Percentiles rank a stretch among this genome's conserved stretches.
phyloP scores from a whole-genome alignment of 2,888 invertebrate genomes.

The Idaea biselata region DNA sequence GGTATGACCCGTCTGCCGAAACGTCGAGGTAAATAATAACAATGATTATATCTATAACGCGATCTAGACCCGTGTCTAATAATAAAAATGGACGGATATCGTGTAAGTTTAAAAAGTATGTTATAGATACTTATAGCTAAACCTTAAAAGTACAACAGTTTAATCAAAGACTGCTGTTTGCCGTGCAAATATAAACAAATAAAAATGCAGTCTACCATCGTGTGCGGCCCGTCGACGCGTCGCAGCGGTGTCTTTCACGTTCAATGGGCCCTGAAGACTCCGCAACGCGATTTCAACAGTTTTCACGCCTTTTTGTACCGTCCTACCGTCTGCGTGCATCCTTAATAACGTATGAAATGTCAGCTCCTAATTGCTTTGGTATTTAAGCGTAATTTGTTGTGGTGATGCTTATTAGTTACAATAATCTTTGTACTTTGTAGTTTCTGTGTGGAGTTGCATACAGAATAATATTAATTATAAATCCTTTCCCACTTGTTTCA shows the following conservation, averaged over 20 bases:
- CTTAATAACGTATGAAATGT: conserved; percentile 68
- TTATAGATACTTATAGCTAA: too few relatives aligned
- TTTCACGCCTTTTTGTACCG: conserved; percentile 72
- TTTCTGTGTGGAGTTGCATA: background rate
- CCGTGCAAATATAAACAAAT: conserved; percentile 23
- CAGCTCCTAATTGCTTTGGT: conserved; percentile 44
- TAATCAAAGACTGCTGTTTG: background rate
- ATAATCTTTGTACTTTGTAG: background rate
- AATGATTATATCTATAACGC: too few relatives aligned
- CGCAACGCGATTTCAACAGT: conserved; percentile 63
- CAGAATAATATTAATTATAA: too few relatives aligned
- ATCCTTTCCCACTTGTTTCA: too few relatives aligned
- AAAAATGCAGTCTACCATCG: conserved; percentile 41
- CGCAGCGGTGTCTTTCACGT: conserved; percentile 67
- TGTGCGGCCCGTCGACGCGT: conserved; percentile 71
- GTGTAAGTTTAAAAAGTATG: too few relatives aligned
- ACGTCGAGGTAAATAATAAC: too few relatives aligned
- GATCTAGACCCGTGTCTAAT: too few relatives aligned
- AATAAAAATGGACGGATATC: too few relatives aligned
- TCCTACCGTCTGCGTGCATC: conserved; percentile 50
- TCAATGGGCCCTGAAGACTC: conserved; percentile 73
- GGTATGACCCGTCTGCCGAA: too few relatives aligned
- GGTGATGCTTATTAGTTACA: conserved; percentile 5
- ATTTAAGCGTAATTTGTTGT: conserved; percentile 6
- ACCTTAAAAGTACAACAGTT: background rate